These are phyloP conservation scores for Pachymerium ferrugineum DNA, from an alignment of 2,888 invertebrate species.

Conservation along the genomic window DNA sequence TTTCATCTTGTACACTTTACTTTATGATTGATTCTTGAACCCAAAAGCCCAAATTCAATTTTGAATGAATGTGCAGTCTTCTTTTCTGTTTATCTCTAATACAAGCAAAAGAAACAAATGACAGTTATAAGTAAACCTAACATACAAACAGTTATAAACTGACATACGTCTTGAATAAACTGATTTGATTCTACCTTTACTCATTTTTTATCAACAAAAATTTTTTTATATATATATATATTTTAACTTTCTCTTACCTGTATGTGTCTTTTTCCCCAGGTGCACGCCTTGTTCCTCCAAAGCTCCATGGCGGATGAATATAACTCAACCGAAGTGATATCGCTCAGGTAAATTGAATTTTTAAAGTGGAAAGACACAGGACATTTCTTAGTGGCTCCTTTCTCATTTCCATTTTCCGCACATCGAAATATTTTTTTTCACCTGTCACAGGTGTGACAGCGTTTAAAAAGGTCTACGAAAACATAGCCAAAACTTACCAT, in stretches of 20 bases:
- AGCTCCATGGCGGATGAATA: slow-evolving; percentile 31
- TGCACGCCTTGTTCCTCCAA: slow-evolving; percentile 11
- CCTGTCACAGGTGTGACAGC: slow-evolving; percentile 17
- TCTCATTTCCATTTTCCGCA: slow-evolving; percentile 15
- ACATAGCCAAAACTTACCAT: not conserved
- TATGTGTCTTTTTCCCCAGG: slow-evolving; percentile 18
- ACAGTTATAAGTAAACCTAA: not conserved
- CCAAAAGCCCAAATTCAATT: too few relatives aligned
- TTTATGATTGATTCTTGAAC: too few relatives aligned
- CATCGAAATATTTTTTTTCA: slow-evolving; percentile 8
- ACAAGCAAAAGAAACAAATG: not conserved
- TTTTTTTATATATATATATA: not conserved
- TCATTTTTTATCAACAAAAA: not conserved
- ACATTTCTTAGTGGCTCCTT: not conserved
- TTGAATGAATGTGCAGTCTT: too few relatives aligned
- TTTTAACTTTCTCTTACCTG: slow-evolving; percentile 2
- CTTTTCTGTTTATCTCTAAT: not conserved
- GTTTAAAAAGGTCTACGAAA: not conserved
- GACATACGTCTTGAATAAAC: not conserved
- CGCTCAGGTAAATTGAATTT: slow-evolving; percentile 28
- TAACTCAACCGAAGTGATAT: slow-evolving; percentile 26
- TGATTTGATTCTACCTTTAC: not conserved
- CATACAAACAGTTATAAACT: not conserved
- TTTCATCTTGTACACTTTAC: too few relatives aligned
- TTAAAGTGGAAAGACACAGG: slow-evolving; percentile 11